Percentiles rank a stretch among this genome's conserved stretches.
These are phyloP conservation scores for Venustaconcha ellipsiformis DNA, from an alignment of 1,140 invertebrate species.

Conservation along the genomic window DNA sequence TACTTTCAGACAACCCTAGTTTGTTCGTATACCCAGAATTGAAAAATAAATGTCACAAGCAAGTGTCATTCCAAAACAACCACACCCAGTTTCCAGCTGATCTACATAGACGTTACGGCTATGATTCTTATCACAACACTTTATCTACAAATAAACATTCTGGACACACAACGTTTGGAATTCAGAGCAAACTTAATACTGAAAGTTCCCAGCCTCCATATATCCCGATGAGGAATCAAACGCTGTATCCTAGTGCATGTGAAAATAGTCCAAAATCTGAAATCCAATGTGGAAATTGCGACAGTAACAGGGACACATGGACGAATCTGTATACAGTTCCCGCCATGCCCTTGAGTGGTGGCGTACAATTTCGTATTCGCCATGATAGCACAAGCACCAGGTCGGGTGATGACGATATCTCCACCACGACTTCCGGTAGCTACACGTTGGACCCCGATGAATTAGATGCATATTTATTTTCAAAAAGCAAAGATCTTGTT, in stretches of 20 bases:
- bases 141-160: too few relatives aligned
- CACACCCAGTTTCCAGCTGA: too few relatives aligned
- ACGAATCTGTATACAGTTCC: slow-evolving; percentile 1
- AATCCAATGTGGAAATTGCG: slow-evolving; percentile 1
- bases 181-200: neutral
- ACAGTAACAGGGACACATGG: neutral
- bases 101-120: too few relatives aligned
- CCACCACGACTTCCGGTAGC: slow-evolving; percentile 32
- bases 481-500: slow-evolving; percentile 19
- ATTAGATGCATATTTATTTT: slow-evolving; percentile 10
- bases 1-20: too few relatives aligned
- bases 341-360: slow-evolving; percentile 9
- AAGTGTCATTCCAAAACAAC: too few relatives aligned
- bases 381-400: slow-evolving; percentile 30
- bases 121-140: too few relatives aligned
- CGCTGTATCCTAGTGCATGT: slow-evolving; percentile 5
- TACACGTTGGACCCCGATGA: slow-evolving; percentile 23
- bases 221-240: neutral
- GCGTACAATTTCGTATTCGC: slow-evolving; percentile 16
- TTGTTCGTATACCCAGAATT: too few relatives aligned
- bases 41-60: too few relatives aligned
- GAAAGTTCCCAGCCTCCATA: neutral
- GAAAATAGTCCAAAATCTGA: slow-evolving; percentile 18
- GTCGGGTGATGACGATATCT: slow-evolving; percentile 28
- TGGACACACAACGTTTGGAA: too few relatives aligned